These are phyloP conservation scores for Thecophora atra DNA, from an alignment of 2,888 invertebrate genomes.

Conservation along the genomic window DNA sequence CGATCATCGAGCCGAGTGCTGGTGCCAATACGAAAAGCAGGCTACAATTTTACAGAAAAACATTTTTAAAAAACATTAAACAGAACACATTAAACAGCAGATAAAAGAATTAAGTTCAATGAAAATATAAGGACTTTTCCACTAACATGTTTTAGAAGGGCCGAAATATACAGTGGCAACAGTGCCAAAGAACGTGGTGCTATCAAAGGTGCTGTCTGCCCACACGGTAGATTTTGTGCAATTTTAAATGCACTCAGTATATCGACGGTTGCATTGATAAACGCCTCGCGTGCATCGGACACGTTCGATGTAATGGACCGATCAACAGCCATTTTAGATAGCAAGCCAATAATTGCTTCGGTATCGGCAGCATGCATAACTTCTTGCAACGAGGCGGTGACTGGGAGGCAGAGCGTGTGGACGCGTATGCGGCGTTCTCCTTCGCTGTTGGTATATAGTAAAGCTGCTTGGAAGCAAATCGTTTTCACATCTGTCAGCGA, in stretches of 20 bases:
- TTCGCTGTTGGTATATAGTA: constrained; percentile 95
- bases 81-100: neutral
- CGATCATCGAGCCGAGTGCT: constrained; percentile 93
- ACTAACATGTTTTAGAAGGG: constrained; percentile 85
- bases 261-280: constrained; percentile 95
- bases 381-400: constrained; percentile 84
- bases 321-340: constrained; percentile 98
- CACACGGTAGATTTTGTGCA: constrained; percentile 72
- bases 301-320: constrained; percentile 85
- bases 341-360: constrained; percentile 88
- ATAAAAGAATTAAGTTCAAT: constrained; percentile 13
- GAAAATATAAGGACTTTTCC: neutral
- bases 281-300: constrained; percentile 93
- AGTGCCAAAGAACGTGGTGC: constrained; percentile 82
- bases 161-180: constrained; percentile 88
- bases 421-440: constrained; percentile 97
- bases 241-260: constrained; percentile 80
- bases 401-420: constrained; percentile 95
- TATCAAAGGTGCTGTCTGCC: constrained; percentile 72
- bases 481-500: constrained; percentile 84
- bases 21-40: constrained; percentile 87
- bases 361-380: constrained; percentile 91
- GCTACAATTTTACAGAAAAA: constrained; percentile 67
- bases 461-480: constrained; percentile 96
- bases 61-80: neutral